Base-by-base conservation (phyloP, 2,888 invertebrate genomes). In the Mamestra brassicae region DNA sequence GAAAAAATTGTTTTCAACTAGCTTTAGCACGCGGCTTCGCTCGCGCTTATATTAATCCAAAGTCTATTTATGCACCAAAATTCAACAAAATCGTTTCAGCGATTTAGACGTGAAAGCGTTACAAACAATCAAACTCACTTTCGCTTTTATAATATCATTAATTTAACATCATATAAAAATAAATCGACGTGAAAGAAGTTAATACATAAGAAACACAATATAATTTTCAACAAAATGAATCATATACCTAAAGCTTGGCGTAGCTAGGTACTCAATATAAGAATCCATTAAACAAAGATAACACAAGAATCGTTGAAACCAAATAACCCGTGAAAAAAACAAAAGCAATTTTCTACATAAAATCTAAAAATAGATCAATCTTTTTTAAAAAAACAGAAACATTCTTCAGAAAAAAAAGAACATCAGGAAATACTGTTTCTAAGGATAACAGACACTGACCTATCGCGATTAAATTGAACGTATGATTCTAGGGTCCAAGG, bases 391-490 rank as follows among this genome's bases (percentile, higher is more conserved):
- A 57, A 73, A 4, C 11, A n/a, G 26, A 26, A 15, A 42, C 4
- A 50, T 52, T 1, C 13, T 36, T 57, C 36, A 4, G 8, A 71
- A 60, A 60, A 58, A 57, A 54, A 58, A n/a, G n/a, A 63, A 45
- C 15, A 57, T 38, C 3, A 34, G 34, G 45, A 69, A 63, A 83
- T 76, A 55, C 47, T 42, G 17, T 50, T 64, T 68, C 57, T 2
- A 55, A 42, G 45, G 38, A 45, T 55, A 75, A 81, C 38, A 78
- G 52, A 78, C 54, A 82, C 64, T 70, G 79, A 83, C 63, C 73
- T 77, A 79, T 85, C 69, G 55, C 55, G 81, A 77, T 81, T 85
- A 84, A 81, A 85, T 84, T 85, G 80, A 75, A 85, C 85, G 83
- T 77, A 71, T 82, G 70, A 85, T 77, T 77, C 69, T 47, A 72